A percentile compares a stretch with the other conserved stretches of the same genome.
phyloP scores from a whole-genome alignment of 1,140 invertebrate genomes.

The Drosophila melanica region DNA sequence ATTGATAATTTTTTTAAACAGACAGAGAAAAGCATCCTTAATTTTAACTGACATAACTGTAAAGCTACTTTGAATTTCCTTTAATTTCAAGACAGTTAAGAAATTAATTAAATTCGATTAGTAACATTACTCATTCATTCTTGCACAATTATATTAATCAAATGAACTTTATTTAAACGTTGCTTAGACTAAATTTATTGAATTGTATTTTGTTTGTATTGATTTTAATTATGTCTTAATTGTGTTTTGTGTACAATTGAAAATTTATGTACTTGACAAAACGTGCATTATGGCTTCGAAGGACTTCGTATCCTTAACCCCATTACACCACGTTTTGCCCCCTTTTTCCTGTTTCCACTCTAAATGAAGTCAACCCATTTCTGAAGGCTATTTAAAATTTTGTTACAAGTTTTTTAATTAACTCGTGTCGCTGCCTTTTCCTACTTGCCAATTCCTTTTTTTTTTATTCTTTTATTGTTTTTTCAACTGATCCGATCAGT shows the following conservation, averaged over 20 bases:
- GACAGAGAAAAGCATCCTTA: too few relatives aligned
- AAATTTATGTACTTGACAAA: constrained; percentile 12
- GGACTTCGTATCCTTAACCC: not conserved
- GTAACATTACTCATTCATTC: too few relatives aligned
- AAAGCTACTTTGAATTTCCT: too few relatives aligned
- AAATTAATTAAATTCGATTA: too few relatives aligned
- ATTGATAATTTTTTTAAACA: too few relatives aligned
- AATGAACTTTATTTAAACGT: too few relatives aligned
- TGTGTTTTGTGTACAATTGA: constrained; percentile 6
- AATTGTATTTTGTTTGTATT: constrained; percentile 20
- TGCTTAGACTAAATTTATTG: constrained; percentile 1
- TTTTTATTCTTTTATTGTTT: constrained; percentile 31
- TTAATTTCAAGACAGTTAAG: too few relatives aligned
- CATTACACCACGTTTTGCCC: not conserved
- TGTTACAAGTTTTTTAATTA: constrained; percentile 75
- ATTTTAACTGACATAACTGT: too few relatives aligned
- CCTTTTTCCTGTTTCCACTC: not conserved
- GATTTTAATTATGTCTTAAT: constrained; percentile 28
- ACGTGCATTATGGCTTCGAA: not conserved
- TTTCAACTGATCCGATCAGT: constrained; percentile 68
- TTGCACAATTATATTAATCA: too few relatives aligned
- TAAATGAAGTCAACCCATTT: constrained; percentile 33
- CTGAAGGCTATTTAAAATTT: constrained; percentile 41
- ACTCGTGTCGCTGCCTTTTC: constrained; percentile 53
- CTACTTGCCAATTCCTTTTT: not conserved